Base-by-base conservation (phyloP, 53 echinoderm and acorn worm species). In the Luidia sarsii region DNA sequence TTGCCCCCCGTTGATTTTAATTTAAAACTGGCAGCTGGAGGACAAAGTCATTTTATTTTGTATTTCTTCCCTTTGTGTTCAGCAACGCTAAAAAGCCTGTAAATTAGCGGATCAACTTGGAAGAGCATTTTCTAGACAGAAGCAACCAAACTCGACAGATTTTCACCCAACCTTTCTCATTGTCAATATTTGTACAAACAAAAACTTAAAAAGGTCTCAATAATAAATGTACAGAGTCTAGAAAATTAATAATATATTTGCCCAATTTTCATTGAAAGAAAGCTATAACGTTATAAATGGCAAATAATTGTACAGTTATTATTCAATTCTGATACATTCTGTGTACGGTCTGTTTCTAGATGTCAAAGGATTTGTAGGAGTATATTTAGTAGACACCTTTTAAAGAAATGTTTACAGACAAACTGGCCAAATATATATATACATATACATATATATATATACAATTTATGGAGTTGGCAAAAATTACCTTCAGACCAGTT, bases 271-370 rank as follows among this genome's bases (percentile, higher is more conserved):
- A 55, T 32, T 54, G 38, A 55, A 72, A 35, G 35, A 72, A 72
- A 56, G 56, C 56, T 72, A 56, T 56, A 72, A 72, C 7, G 56
- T 65, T 55, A 55, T 18, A 72, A 67, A 56, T 33, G 72, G 72
- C 72, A 72, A 72, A 72, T 72, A 72, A 70, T 56, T 72, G 72
- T 72, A 72, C 55, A 72, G 57, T 56, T 72, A 39, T 65, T 39
- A 52, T 7, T 10, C 15, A 56, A 72, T 56, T 72, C 72, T 56
- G 56, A 72, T 72, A 72, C 72, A 56, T 72, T 72, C 72, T 72
- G 56, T 72, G 72, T 72, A 72, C 25, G 56, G 34, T 72, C 56
- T 53, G 20, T 72, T 39, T 50, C 72, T 72, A 72, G 72, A 56
- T 50, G 71, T 20, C 50, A 56, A 52, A 50, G 72, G 38, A 72